phyloP scores from a whole-genome alignment of 2,797 vertebrate genomes.

The Mycteria americana region DNA sequence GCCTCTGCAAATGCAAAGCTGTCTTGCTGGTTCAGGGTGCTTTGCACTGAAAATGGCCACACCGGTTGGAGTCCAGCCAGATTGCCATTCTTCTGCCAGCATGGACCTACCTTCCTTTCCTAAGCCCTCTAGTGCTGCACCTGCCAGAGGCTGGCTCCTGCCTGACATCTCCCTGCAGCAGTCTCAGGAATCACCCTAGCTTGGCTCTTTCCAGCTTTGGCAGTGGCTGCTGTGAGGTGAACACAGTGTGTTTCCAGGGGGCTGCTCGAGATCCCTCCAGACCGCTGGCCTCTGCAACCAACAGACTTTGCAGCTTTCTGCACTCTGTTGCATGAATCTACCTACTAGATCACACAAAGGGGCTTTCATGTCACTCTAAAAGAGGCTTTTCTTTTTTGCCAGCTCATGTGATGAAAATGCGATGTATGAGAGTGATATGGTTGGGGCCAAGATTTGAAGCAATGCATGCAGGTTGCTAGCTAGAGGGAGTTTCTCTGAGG shows the following conservation, averaged over 20 bases:
- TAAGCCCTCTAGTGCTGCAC: neutral
- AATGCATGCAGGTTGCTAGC: neutral
- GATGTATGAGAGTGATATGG: neutral
- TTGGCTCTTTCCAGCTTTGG: neutral
- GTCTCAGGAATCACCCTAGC: neutral
- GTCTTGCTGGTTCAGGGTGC: neutral
- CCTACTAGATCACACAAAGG: neutral
- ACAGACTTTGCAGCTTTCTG: neutral
- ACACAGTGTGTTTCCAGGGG: neutral
- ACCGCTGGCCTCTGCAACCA: neutral
- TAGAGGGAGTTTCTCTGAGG: neutral
- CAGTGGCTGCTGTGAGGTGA: neutral
- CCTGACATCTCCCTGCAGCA: neutral
- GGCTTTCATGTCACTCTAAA: neutral
- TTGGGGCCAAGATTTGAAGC: neutral
- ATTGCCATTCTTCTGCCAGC: neutral
- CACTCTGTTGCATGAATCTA: neutral
- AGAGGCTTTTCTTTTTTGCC: neutral
- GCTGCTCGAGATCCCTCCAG: neutral
- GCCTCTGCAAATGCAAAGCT: neutral
- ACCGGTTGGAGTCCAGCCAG: neutral
- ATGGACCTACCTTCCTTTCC: neutral
- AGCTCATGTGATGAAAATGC: neutral
- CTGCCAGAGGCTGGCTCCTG: neutral
- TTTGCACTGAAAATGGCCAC: neutral